Evolutionary conservation across 2,888 invertebrate species (phyloP).

Genomic region (Leptopilina myrica): DNA sequence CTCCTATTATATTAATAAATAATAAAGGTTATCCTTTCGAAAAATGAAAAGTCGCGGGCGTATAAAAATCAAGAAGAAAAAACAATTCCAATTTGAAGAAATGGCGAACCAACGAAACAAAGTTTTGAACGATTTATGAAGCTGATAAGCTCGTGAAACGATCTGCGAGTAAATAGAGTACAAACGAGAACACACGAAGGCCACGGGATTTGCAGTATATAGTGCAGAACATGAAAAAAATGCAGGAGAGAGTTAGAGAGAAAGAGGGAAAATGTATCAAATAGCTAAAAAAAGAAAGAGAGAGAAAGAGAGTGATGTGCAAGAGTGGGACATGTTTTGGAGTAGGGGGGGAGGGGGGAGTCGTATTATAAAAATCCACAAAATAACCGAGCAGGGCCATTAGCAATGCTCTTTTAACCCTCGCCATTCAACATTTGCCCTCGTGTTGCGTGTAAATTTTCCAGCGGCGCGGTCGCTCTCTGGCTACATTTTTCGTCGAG

Average conservation of each 20-base stretch:
- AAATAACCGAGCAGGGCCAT: slow-evolving; percentile 77
- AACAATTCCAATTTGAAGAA: neutral
- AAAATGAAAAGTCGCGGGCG: no score
- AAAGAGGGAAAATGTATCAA: neutral
- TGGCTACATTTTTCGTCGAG: slow-evolving; percentile 75
- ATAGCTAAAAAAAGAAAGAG: neutral
- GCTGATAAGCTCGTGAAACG: slow-evolving; percentile 41
- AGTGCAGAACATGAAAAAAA: neutral
- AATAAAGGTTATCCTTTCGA: no score
- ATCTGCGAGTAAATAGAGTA: slow-evolving; percentile 36
- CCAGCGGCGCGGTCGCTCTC: slow-evolving; percentile 74
- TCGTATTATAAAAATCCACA: slow-evolving; percentile 77
- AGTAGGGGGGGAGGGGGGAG: slow-evolving; percentile 52
- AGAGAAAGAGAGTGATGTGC: slow-evolving; percentile 37
- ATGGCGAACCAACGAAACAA: slow-evolving; percentile 14
- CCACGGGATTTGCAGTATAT: neutral
- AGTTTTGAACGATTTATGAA: slow-evolving; percentile 33
- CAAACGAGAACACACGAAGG: slow-evolving; percentile 37
- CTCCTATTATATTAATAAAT: no score
- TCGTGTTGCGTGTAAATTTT: slow-evolving; percentile 76
- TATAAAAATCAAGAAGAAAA: no score
- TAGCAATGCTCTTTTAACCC: slow-evolving; percentile 77
- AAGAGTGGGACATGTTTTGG: slow-evolving; percentile 45
- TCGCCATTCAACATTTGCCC: slow-evolving; percentile 71
- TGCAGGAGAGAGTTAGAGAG: no score